Conservation (phyloP, 2,113 vertebrate genomes). For the Trematomus loennbergii region DNA sequence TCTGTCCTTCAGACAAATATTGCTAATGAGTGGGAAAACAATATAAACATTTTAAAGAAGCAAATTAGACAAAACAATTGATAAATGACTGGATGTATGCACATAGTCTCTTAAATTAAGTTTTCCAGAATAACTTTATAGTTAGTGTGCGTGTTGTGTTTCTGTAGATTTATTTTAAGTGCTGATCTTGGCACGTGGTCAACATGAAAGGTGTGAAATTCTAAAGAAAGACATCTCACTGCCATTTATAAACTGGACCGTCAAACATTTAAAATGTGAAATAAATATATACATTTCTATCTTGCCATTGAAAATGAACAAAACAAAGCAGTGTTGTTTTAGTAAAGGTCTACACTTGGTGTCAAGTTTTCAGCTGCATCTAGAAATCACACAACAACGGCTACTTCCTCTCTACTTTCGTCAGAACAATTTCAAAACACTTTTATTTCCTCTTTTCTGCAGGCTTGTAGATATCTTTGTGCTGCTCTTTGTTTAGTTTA, state of each 20-base stretch:
- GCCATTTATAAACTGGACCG: not conserved
- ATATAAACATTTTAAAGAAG: not conserved
- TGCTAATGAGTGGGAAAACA: not conserved
- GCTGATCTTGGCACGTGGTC: conserved; percentile 13
- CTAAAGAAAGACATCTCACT: not conserved
- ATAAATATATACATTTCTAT: not conserved
- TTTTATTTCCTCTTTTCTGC: not conserved
- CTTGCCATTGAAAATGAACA: not conserved
- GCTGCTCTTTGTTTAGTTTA: not conserved
- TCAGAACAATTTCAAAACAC: not conserved
- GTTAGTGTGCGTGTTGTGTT: not conserved
- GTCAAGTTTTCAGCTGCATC: not conserved
- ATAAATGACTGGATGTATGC: not conserved
- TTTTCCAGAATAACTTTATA: not conserved
- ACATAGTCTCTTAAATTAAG: not conserved
- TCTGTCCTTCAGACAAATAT: not conserved
- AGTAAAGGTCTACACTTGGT: not conserved
- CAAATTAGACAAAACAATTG: too few species aligned
- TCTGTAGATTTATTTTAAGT: not conserved
- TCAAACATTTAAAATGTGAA: not conserved
- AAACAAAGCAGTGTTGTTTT: accelerated
- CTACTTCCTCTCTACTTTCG: not conserved
- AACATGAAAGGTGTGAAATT: conserved; percentile 23
- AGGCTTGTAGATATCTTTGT: not conserved
- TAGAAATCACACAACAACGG: not conserved